phyloP scores from a whole-genome alignment of 2,888 invertebrate genomes.

The Cephalotes varians region DNA sequence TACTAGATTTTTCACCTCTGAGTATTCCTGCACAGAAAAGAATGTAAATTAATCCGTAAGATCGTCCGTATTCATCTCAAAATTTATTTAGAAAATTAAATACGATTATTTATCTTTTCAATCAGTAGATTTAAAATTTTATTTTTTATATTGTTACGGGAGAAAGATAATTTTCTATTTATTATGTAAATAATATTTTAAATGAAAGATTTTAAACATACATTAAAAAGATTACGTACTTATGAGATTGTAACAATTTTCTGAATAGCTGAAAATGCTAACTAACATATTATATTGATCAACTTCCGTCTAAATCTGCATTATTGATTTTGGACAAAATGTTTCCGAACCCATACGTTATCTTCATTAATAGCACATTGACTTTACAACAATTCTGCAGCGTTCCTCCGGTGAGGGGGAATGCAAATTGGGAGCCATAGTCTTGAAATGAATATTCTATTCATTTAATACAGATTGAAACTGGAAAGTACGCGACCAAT shows the following conservation, averaged over 20 bases:
- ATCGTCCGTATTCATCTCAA: background rate
- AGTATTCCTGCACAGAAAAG: background rate
- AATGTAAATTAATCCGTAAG: slow-evolving; percentile 21
- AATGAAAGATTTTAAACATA: background rate
- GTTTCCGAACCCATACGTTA: background rate
- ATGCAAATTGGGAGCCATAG: slow-evolving; percentile 11
- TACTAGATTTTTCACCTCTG: slow-evolving; percentile 7
- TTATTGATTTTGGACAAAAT: background rate
- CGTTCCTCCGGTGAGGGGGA: background rate
- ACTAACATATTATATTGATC: background rate
- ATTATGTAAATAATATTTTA: background rate
- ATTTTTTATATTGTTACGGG: background rate
- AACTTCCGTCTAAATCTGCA: background rate
- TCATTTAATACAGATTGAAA: slow-evolving; percentile 30
- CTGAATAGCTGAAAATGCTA: background rate
- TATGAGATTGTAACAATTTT: background rate
- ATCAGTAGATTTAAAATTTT: background rate
- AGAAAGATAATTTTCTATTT: background rate
- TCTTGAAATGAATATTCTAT: slow-evolving; percentile 40
- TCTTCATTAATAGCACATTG: background rate
- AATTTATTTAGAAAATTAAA: background rate
- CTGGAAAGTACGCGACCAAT: slow-evolving; percentile 19
- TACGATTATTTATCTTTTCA: background rate
- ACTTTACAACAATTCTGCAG: background rate
- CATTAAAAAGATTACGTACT: background rate